Percentiles rank a stretch among this genome's conserved stretches.
phyloP scores from a whole-genome alignment of 2,113 vertebrate genomes.

The Gavia stellata region DNA sequence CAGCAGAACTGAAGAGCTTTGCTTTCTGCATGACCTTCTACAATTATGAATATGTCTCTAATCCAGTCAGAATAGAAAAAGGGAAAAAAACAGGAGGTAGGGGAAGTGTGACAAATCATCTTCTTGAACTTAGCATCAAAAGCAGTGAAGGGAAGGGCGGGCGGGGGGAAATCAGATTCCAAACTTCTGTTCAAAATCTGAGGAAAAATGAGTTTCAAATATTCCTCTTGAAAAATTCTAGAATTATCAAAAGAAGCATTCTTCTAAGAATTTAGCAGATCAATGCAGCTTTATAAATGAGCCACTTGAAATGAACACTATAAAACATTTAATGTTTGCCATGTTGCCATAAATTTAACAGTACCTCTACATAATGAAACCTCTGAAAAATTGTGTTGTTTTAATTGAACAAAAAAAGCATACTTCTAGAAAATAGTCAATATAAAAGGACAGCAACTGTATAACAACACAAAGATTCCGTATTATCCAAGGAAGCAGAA shows the following conservation, averaged over 20 bases:
- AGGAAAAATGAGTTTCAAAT: background rate
- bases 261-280: background rate
- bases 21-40: background rate
- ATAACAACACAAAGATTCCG: background rate
- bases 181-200: background rate
- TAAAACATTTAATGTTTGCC: background rate
- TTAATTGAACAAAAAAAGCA: background rate
- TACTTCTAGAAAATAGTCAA: background rate
- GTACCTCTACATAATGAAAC: background rate
- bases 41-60: background rate
- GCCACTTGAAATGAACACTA: background rate
- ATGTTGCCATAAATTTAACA: background rate
- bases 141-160: accelerated
- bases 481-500: background rate
- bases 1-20: background rate
- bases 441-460: background rate
- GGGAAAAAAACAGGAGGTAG: background rate
- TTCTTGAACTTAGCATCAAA: background rate
- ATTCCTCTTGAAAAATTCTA: background rate
- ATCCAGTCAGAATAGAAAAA: background rate
- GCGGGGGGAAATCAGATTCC: background rate
- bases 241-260: background rate
- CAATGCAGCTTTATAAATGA: background rate
- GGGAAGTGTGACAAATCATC: background rate
- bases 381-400: background rate